A percentile compares a stretch with the other conserved stretches of the same genome.
Conservation (phyloP, 64 coral and sea anemone genomes). For the Orbicella faveolata region DNA sequence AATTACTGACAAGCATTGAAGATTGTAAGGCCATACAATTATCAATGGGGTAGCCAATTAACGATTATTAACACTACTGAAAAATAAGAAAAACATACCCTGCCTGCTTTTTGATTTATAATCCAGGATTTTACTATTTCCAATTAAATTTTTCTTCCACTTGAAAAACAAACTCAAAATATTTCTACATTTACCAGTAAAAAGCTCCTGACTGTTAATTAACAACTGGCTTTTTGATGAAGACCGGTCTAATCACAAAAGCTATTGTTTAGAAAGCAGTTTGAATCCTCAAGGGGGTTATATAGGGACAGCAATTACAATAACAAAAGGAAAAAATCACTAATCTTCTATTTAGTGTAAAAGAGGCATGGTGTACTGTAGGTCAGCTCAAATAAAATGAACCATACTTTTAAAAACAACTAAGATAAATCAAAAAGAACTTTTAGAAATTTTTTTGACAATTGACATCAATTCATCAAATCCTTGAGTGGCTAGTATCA, state of each 20-base stretch:
- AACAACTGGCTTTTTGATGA: neutral
- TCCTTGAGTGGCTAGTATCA: neutral
- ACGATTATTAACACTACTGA: neutral
- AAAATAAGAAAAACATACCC: neutral
- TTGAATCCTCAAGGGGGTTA: neutral
- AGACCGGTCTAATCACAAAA: neutral
- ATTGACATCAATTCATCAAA: neutral
- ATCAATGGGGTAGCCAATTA: constrained; percentile 8
- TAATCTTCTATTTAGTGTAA: neutral
- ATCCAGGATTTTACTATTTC: too few relatives aligned
- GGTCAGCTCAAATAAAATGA: neutral
- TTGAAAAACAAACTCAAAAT: neutral
- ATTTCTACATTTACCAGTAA: neutral
- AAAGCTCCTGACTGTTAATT: neutral
- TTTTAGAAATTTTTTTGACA: neutral
- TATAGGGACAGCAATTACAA: neutral
- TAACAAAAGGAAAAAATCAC: constrained; percentile 5
- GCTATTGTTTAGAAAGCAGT: constrained; percentile 8
- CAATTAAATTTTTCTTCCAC: constrained; percentile 5
- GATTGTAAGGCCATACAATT: constrained; percentile 15
- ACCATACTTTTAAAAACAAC: neutral
- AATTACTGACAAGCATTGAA: neutral
- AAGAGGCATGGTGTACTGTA: neutral
- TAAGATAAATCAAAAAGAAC: neutral
- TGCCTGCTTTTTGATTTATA: neutral